Conservation (phyloP, 2,113 vertebrate species). For the Sialia sialis region DNA sequence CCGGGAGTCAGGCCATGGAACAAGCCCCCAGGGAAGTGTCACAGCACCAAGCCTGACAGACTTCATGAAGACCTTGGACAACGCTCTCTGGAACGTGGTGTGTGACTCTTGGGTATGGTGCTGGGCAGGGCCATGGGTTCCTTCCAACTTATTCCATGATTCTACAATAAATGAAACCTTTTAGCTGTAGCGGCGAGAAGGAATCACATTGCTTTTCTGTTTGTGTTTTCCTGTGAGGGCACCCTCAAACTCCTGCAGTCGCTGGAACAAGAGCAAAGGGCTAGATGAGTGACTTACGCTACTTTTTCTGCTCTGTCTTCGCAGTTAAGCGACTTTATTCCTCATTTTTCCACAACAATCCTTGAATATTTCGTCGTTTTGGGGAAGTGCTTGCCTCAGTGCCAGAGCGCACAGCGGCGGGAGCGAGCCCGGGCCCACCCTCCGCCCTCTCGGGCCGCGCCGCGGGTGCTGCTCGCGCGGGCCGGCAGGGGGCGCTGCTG, state of each 20-base stretch:
- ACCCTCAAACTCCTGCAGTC: background rate
- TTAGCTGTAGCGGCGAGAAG: background rate
- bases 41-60: background rate
- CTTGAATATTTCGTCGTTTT: background rate
- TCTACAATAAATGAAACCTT: background rate
- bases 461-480: background rate
- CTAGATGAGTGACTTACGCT: background rate
- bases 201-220: background rate
- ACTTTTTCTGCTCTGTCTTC: background rate
- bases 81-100: accelerated
- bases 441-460: background rate
- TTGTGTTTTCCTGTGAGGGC: background rate
- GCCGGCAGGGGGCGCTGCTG: conserved; percentile 78
- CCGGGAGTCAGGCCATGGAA: accelerated
- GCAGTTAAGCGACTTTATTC: background rate
- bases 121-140: no score
- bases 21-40: background rate
- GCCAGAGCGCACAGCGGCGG: accelerated
- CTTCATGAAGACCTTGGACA: no score
- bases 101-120: no score
- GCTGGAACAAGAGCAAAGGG: background rate
- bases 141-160: background rate
- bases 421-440: background rate
- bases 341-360: background rate
- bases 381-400: background rate